Evolutionary conservation across 1,140 invertebrate genomes (phyloP).

Genomic region (honey bee (Apis mellifera)): DNA sequence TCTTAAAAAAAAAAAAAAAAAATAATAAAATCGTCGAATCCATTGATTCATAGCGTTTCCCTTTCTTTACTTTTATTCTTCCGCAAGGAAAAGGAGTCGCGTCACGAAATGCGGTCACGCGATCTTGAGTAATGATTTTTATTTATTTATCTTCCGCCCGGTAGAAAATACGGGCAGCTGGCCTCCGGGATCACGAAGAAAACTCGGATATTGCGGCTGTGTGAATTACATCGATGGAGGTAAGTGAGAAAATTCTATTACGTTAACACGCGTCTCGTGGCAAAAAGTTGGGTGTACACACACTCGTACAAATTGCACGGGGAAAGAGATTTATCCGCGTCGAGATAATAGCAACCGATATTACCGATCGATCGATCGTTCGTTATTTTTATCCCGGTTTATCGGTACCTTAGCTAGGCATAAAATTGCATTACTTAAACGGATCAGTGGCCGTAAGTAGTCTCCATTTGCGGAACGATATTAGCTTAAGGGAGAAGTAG

Average conservation of each 20-base stretch:
- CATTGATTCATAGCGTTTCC: neutral
- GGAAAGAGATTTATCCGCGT: neutral
- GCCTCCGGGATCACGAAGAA: neutral
- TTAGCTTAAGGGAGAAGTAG: slow-evolving; percentile 41
- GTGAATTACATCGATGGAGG: slow-evolving; percentile 7
- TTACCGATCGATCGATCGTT: slow-evolving; percentile 8
- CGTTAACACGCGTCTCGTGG: too few relatives aligned
- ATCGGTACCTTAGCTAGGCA: slow-evolving; percentile 39
- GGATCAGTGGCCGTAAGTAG: slow-evolving; percentile 48
- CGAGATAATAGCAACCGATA: neutral
- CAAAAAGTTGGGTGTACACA: neutral
- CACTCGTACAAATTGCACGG: too few relatives aligned
- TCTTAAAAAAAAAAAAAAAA: neutral
- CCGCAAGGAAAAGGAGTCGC: neutral
- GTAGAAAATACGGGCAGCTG: slow-evolving; percentile 3
- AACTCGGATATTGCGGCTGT: neutral
- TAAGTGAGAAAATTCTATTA: slow-evolving; percentile 28
- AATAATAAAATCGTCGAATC: neutral
- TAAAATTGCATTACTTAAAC: slow-evolving; percentile 48
- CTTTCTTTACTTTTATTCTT: neutral
- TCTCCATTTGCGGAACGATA: slow-evolving; percentile 32
- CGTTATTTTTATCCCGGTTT: slow-evolving; percentile 39
- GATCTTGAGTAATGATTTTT: slow-evolving; percentile 38
- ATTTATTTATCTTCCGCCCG: slow-evolving; percentile 30
- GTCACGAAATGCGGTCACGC: slow-evolving; percentile 39